A percentile compares a stretch with the other conserved stretches of the same genome.
phyloP scores from a whole-genome alignment of 2,113 vertebrate genomes.

The Excalfactoria chinensis region DNA sequence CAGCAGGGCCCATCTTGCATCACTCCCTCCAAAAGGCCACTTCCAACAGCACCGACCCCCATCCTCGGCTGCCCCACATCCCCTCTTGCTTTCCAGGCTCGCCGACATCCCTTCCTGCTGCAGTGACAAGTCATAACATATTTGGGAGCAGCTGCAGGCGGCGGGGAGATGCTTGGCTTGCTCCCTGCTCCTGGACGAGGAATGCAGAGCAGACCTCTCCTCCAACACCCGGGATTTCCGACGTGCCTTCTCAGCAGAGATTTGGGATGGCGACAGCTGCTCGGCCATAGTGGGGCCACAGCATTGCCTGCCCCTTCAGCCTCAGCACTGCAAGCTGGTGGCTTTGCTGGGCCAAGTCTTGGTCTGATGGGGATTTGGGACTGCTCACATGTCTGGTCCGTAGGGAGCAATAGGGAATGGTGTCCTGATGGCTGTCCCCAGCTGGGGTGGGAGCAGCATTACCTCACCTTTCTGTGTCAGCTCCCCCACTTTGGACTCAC shows the following conservation, averaged over 20 bases:
- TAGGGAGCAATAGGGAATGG: rapidly evolving
- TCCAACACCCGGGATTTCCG: constrained; percentile 65
- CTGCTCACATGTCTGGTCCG: rapidly evolving
- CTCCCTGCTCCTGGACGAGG: constrained; percentile 60
- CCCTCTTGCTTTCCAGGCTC: constrained; percentile 12
- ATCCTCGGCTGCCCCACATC: not conserved
- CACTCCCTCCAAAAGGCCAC: not conserved
- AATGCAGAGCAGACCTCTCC: constrained; percentile 69
- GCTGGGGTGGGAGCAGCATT: not conserved
- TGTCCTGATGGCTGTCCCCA: rapidly evolving
- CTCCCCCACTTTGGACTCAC: rapidly evolving
- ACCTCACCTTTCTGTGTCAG: not conserved
- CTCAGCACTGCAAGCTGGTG: rapidly evolving
- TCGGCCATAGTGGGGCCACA: not conserved
- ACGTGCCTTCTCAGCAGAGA: not conserved
- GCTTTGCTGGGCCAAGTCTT: not conserved
- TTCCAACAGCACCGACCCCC: not conserved
- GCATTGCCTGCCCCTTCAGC: not conserved
- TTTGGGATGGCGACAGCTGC: constrained; percentile 66
- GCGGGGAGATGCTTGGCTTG: constrained; percentile 77
- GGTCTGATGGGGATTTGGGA: not conserved
- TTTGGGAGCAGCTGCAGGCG: constrained; percentile 92
- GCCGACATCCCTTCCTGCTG: constrained; percentile 73
- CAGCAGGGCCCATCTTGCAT: not conserved
- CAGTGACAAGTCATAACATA: constrained; percentile 91